Evolutionary conservation across 1,140 invertebrate genomes (phyloP).

Genomic region (Apis florea): DNA sequence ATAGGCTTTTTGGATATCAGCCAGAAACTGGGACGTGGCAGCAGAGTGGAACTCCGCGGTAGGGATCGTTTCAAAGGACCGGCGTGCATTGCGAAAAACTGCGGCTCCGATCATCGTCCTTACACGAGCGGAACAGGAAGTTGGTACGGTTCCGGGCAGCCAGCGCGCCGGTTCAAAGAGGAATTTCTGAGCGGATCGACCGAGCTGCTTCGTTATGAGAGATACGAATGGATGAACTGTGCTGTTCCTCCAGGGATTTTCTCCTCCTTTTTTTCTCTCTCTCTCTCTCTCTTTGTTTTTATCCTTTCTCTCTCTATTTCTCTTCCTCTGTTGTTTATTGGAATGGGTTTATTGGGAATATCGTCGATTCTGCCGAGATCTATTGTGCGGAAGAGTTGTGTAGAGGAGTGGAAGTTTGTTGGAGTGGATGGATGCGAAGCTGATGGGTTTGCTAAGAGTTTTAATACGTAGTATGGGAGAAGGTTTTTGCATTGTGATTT

Average conservation of each 20-base stretch:
- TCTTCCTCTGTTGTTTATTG: too few species aligned
- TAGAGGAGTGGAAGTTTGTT: too few species aligned
- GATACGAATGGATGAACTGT: neutral
- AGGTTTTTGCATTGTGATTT: too few species aligned
- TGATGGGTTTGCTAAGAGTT: too few species aligned
- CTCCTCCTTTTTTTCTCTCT: neutral
- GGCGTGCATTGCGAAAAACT: constrained; percentile 41
- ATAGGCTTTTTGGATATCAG: constrained; percentile 45
- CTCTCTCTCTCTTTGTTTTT: too few species aligned
- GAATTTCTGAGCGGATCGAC: neutral
- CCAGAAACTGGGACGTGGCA: constrained; percentile 37
- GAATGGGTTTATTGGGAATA: too few species aligned
- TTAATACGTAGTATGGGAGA: too few species aligned
- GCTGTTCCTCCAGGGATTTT: neutral
- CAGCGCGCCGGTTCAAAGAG: constrained; percentile 1
- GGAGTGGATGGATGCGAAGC: too few species aligned
- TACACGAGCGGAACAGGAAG: constrained; percentile 20
- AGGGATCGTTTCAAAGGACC: constrained; percentile 45
- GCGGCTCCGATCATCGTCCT: constrained; percentile 18
- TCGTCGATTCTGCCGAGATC: too few species aligned
- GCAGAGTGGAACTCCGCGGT: constrained; percentile 14
- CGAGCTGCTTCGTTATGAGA: neutral
- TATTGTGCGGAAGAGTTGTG: too few species aligned
- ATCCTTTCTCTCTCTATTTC: too few species aligned
- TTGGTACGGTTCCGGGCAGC: neutral